These are phyloP conservation scores for Melanaphis sacchari DNA, from an alignment of 1,140 invertebrate species.

Conservation along the genomic window DNA sequence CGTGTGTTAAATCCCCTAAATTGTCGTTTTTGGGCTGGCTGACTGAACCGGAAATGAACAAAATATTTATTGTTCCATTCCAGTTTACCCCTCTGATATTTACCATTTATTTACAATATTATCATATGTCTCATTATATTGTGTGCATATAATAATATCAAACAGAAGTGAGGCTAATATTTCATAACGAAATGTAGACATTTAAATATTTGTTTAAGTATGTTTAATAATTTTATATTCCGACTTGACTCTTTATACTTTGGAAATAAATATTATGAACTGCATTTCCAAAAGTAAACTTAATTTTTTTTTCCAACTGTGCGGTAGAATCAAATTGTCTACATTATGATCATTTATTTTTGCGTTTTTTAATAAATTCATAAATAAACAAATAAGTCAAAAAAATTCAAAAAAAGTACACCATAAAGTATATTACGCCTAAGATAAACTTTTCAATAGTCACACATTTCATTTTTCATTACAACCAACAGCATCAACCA, in stretches of 20 bases:
- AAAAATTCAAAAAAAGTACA: no score
- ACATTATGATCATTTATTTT: neutral
- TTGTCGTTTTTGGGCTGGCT: slow-evolving; percentile 8
- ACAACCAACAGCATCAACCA: neutral
- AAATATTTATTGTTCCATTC: slow-evolving; percentile 53
- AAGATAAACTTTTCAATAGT: neutral
- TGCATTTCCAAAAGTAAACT: neutral
- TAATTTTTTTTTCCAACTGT: neutral
- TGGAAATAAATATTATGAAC: neutral
- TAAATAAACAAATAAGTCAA: neutral
- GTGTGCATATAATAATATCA: neutral
- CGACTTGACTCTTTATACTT: neutral
- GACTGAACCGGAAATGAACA: slow-evolving; percentile 54
- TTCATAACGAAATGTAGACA: neutral
- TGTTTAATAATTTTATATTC: neutral
- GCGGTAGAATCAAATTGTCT: neutral
- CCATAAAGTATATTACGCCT: neutral
- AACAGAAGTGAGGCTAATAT: neutral
- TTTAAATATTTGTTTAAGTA: neutral
- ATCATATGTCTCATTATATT: slow-evolving; percentile 21
- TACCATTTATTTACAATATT: slow-evolving; percentile 15
- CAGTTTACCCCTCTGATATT: neutral
- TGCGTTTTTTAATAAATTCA: neutral
- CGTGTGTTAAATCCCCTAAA: slow-evolving; percentile 26
- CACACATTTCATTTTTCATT: neutral